These are phyloP conservation scores for Hemicrepidius hirtus DNA, from an alignment of 2,888 invertebrate species.

Conservation along the genomic window DNA sequence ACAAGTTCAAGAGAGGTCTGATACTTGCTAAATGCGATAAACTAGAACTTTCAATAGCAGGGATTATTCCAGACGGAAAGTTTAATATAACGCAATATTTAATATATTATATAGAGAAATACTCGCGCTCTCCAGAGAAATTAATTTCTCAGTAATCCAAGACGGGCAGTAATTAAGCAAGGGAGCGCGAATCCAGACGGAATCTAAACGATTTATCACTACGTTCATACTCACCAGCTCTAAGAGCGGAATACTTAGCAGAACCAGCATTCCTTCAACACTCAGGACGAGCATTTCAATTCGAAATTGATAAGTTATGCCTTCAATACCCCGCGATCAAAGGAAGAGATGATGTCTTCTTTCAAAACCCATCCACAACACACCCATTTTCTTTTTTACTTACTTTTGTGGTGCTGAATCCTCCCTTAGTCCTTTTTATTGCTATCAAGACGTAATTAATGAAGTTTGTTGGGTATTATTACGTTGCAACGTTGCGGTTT, in stretches of 20 bases:
- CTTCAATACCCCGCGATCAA: not conserved
- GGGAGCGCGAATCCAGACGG: conserved; percentile 64
- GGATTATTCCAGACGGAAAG: conserved; percentile 67
- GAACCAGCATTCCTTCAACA: conserved; percentile 59
- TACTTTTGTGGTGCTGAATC: not conserved
- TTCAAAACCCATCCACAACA: not conserved
- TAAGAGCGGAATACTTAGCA: conserved; percentile 55
- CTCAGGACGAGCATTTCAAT: conserved; percentile 39
- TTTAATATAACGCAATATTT: conserved; percentile 72
- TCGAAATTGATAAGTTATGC: conserved; percentile 43
- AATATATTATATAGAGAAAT: conserved; percentile 71
- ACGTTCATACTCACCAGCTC: conserved; percentile 66
- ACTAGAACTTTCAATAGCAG: conserved; percentile 64
- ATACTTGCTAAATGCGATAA: conserved; percentile 52
- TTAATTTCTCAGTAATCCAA: conserved; percentile 72
- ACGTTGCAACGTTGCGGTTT: not conserved
- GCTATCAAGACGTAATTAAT: conserved; percentile 2
- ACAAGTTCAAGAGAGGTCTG: conserved; percentile 14
- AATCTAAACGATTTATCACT: conserved; percentile 71
- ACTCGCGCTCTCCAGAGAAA: conserved; percentile 67
- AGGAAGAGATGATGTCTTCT: not conserved
- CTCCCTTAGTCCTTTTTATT: not conserved
- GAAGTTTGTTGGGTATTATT: conserved; percentile 16
- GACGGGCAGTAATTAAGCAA: conserved; percentile 72
- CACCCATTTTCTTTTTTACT: not conserved